Evolutionary conservation across 2,797 vertebrate genomes (phyloP), one percentile per base, ranked within the genome.

Genomic region (Thunnus albacares): DNA sequence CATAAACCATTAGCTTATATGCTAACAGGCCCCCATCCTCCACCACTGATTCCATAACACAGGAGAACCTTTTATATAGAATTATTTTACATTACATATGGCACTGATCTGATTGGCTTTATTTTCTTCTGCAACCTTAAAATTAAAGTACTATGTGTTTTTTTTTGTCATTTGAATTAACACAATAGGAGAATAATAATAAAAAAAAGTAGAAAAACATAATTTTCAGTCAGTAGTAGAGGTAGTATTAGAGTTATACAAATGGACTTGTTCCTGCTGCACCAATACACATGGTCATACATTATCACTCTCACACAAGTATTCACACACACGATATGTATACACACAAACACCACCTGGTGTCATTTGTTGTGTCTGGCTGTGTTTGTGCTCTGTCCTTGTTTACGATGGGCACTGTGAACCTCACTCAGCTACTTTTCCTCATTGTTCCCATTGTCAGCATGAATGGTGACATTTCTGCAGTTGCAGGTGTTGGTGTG

Each of bases 1-100:
- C 91, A 89, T 67, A 66, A 84, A 80, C 68, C 41, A 71, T 91
- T 77, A 88, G 81, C 82, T 79, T 78, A 80, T 81, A 81, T 78
- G 80, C 66, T 88, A 87, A 70, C 75, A 70, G n/a, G 80, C 33
- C 6, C 47, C 74, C 62, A 47, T 70, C 71, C 81, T 52, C 55
- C 59, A 45, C 15, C 8, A 41, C 12, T 41, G 22, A 47, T 18
- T 9, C 2, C 6, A 28, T 3, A 51, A 51, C 26, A 56, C 11
- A 49, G 47, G 52, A 56, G 17, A 64, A 13, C 26, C 51, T 0
- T 45, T 24, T 5, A 65, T 59, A 45, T 53, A 17, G 3, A 12
- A 33, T 14, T 30, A 24, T 35, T 72, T 58, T 24, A 3, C 17
- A 56, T 61, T 28, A 49, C 24, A 51, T n/a, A 5, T 45, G 12